Evolutionary conservation across 1,140 invertebrate genomes (phyloP).

Genomic region (Protaetia brevitarsis): DNA sequence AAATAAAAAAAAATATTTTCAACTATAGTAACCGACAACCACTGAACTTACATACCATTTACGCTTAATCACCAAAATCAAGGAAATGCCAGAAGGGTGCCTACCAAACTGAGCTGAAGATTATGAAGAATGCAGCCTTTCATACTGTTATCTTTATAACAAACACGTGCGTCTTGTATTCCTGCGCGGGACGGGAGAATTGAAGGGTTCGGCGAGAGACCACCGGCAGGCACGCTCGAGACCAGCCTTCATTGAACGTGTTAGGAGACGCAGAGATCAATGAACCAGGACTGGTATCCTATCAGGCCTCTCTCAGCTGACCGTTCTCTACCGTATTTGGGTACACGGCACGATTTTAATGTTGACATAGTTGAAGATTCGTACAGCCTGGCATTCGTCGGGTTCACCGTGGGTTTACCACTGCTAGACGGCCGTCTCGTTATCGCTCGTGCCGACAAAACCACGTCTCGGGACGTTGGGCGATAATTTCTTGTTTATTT

Average conservation of each 20-base stretch:
- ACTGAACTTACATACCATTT: too few relatives aligned
- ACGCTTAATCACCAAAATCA: too few relatives aligned
- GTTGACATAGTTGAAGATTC: conserved; percentile 15
- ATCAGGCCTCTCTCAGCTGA: conserved; percentile 12
- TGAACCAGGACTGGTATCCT: conserved; percentile 10
- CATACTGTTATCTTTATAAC: background rate
- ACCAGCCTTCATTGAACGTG: conserved; percentile 12
- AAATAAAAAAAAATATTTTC: too few relatives aligned
- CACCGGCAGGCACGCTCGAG: background rate
- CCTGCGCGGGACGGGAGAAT: background rate
- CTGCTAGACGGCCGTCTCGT: background rate
- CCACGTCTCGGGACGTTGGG: background rate
- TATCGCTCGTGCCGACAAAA: too few relatives aligned
- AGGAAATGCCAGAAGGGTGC: too few relatives aligned
- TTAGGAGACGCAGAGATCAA: conserved; percentile 9
- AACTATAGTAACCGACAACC: too few relatives aligned
- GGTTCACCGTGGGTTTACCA: too few relatives aligned
- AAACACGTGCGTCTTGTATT: background rate
- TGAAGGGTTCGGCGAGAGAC: background rate
- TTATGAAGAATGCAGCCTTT: too few relatives aligned
- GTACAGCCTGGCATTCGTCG: conserved; percentile 3
- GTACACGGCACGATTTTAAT: conserved; percentile 8
- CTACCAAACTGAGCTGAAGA: too few relatives aligned
- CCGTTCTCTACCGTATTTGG: conserved; percentile 13
- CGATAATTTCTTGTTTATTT: background rate